These are phyloP conservation scores for Tetramorium parvispinum DNA, from an alignment of 1,140 invertebrate genomes.

Conservation along the genomic window DNA sequence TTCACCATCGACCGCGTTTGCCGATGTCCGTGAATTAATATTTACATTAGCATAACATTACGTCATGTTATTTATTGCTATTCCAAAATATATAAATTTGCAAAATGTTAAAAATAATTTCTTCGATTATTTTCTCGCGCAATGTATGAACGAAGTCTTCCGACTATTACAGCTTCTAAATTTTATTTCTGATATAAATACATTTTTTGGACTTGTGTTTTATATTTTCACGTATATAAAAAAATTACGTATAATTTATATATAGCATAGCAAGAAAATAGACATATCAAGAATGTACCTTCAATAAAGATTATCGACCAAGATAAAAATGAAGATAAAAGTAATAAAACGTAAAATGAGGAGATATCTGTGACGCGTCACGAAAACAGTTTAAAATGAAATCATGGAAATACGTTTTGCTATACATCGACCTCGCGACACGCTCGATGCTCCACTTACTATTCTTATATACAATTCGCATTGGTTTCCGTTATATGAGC, in stretches of 20 bases:
- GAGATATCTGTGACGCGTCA: neutral
- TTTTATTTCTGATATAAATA: neutral
- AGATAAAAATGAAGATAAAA: neutral
- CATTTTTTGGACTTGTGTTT: neutral
- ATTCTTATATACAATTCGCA: constrained; percentile 57
- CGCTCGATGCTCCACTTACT: constrained; percentile 68
- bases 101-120: neutral
- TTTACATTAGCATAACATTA: neutral
- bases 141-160: neutral
- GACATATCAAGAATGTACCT: neutral
- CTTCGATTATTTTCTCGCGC: neutral
- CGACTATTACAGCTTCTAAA: neutral
- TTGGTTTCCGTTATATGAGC: constrained; percentile 4
- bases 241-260: neutral
- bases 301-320: neutral
- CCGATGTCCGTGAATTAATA: neutral
- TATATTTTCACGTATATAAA: neutral
- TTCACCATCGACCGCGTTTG: neutral
- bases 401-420: constrained; percentile 34
- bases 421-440: constrained; percentile 53
- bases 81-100: neutral
- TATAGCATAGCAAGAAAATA: neutral
- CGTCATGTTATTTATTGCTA: neutral
- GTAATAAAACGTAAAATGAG: neutral
- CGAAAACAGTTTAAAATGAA: constrained; percentile 1